These are phyloP conservation scores for Euplexia lucipara DNA, from an alignment of 2,888 invertebrate genomes.

Conservation along the genomic window DNA sequence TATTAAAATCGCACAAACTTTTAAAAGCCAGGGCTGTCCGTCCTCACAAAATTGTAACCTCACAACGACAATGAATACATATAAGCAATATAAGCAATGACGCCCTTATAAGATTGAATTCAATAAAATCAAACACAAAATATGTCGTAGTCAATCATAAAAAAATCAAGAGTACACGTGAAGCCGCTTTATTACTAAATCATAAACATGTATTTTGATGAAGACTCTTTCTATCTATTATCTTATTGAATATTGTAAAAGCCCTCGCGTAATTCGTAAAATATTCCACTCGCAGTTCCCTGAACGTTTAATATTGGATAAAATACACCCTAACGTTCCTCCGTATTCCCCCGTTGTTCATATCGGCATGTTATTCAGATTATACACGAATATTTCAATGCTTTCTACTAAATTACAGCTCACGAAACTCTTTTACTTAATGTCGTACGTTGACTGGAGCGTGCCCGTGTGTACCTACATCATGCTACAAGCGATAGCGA, in stretches of 20 bases:
- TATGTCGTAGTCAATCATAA: constrained; percentile 43
- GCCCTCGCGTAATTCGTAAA: constrained; percentile 85
- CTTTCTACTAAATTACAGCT: constrained; percentile 91
- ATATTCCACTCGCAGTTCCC: constrained; percentile 86
- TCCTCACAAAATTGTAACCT: background rate
- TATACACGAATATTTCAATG: constrained; percentile 91
- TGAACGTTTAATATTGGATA: constrained; percentile 90
- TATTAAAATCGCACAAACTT: background rate
- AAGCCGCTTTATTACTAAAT: constrained; percentile 56
- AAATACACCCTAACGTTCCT: constrained; percentile 87
- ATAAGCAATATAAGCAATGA: no score
- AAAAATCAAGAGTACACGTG: constrained; percentile 57
- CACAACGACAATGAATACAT: background rate
- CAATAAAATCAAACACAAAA: constrained; percentile 29
- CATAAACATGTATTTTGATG: constrained; percentile 67
- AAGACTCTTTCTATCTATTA: constrained; percentile 79
- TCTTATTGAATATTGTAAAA: constrained; percentile 87
- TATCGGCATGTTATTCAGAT: constrained; percentile 91
- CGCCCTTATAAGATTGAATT: constrained; percentile 4
- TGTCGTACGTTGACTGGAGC: constrained; percentile 78
- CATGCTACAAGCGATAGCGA: constrained; percentile 70
- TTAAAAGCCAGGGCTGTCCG: background rate
- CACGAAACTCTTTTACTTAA: constrained; percentile 89
- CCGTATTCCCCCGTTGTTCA: constrained; percentile 90
- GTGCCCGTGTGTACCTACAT: constrained; percentile 65